Evolutionary conservation across 2,113 vertebrate species (phyloP).

Genomic region (Etheostoma cragini): DNA sequence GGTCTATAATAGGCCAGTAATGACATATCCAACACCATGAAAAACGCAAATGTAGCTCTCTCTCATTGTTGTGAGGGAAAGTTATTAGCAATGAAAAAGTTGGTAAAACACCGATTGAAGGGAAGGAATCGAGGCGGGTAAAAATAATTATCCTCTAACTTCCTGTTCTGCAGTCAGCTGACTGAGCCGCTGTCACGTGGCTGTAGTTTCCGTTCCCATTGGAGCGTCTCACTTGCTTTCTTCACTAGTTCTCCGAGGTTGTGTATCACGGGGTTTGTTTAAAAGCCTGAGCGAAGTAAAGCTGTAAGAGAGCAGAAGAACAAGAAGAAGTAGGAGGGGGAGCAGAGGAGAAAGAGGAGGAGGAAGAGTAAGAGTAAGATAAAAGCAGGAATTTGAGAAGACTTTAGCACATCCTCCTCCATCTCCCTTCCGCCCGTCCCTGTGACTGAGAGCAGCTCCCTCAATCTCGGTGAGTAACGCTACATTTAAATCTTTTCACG

Average conservation of each 20-base stretch:
- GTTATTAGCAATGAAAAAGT: not conserved
- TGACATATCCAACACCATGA: not conserved
- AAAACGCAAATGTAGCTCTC: not conserved
- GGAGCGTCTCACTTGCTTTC: not conserved
- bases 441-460: not conserved
- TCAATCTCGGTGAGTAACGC: constrained; percentile 21
- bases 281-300: not conserved
- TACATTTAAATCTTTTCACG: not conserved
- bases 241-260: rapidly evolving
- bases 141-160: not conserved
- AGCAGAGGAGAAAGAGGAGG: not conserved
- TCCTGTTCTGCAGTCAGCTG: constrained; percentile 34
- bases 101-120: not conserved
- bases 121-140: not conserved
- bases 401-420: not conserved
- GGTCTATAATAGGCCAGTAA: not conserved
- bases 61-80: not conserved
- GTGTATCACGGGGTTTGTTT: rapidly evolving
- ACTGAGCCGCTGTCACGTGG: constrained; percentile 10
- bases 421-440: no score
- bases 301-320: not conserved
- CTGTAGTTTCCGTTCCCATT: not conserved
- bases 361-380: not conserved
- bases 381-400: not conserved
- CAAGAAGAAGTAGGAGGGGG: not conserved